phyloP scores from a whole-genome alignment of 2,888 invertebrate species.

The Agriotes lineatus region DNA sequence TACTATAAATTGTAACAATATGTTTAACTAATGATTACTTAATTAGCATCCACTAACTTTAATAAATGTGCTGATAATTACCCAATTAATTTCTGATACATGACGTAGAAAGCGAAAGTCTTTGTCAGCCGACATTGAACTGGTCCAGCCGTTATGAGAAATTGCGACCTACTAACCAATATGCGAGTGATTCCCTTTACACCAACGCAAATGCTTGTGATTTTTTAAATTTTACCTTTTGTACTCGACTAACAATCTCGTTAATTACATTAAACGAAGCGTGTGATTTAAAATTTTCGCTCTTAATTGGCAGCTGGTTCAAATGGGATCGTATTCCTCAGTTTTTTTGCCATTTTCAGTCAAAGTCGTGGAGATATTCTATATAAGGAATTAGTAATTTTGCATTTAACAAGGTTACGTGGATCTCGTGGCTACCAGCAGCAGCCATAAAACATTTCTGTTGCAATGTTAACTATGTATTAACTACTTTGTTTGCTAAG shows the following conservation, averaged over 20 bases:
- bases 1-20: not conserved
- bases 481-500: too few species aligned
- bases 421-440: slow-evolving; percentile 17
- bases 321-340: not conserved
- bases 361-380: slow-evolving; percentile 10
- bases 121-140: slow-evolving; percentile 44
- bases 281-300: not conserved
- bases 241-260: not conserved
- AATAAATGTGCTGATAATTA: not conserved
- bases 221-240: slow-evolving; percentile 33
- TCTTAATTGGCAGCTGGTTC: not conserved
- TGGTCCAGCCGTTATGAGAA: slow-evolving; percentile 33
- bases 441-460: not conserved
- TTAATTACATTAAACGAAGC: slow-evolving; percentile 1
- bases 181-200: slow-evolving; percentile 41
- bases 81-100: not conserved
- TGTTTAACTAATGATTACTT: not conserved
- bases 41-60: not conserved
- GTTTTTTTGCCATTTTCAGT: not conserved
- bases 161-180: slow-evolving; percentile 46
- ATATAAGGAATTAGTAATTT: slow-evolving; percentile 33
- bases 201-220: slow-evolving; percentile 47
- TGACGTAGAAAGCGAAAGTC: slow-evolving; percentile 44
- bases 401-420: slow-evolving; percentile 32
- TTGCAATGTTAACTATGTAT: not conserved